Evolutionary conservation across 2,888 invertebrate species (phyloP), one percentile per base, ranked within the genome.

Genomic region (Laspeyria flexula): DNA sequence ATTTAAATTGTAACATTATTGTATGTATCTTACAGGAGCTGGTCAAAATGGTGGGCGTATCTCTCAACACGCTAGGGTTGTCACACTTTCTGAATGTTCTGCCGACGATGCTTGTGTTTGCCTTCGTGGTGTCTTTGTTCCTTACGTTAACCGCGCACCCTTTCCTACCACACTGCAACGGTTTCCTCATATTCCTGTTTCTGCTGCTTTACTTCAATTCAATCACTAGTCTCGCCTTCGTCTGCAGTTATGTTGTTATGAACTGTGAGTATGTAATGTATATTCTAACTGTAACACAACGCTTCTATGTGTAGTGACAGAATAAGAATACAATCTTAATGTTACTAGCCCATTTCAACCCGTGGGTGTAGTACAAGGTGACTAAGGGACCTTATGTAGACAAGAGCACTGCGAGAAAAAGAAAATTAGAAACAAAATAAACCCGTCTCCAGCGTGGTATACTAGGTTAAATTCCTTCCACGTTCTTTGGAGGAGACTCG

Each of bases 31-130:
- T 16, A 3, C 80, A 96, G 96, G 96, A 96, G 82, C 93, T 96
- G 16, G 94, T 96, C 93, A 95, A 95, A 84, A 95, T 96, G 94
- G 95, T 95, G 89, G 96, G 96, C 0, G 89, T 96, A 45, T 93
- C 94, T 13, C 91, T 93, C 34, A 94, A 94, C 88, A 83, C 94
- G 57, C 93, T 96, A 45, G 95, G 95, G 93, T 15, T 93, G 1
- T 95, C 95, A 0, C 96, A 96, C 94, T 95, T 95, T 71, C 74
- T 95, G 41, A 95, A 95, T 77, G 93, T 93, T 39, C 79, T 95
- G 35, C 75, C 94, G 0, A 90, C 94, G 12, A 90, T 48, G 1
- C 41, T 68, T 42, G 6, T 67, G 1, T 67, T 61, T 33, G 34
- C 65, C 18, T 51, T 52, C 34, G 57, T 37, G 2, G 62, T 43